A percentile compares a stretch with the other conserved stretches of the same genome.
phyloP scores from a whole-genome alignment of 1,140 invertebrate genomes.

The Trichonephila clavata region DNA sequence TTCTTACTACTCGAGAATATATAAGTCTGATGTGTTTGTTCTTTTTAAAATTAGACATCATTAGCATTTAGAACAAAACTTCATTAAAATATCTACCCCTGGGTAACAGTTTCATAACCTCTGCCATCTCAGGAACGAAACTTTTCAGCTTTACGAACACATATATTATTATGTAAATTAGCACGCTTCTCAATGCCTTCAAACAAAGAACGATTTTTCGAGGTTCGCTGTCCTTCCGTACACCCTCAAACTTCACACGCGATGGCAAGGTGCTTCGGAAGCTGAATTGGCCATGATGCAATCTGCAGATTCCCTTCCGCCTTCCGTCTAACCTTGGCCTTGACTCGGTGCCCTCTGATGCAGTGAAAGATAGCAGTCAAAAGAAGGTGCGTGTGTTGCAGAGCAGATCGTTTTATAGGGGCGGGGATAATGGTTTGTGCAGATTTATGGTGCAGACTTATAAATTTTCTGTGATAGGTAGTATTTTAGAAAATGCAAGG shows the following conservation, averaged over 20 bases:
- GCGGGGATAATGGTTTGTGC: not conserved
- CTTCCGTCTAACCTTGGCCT: constrained; percentile 29
- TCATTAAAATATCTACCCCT: too few relatives aligned
- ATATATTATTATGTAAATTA: not conserved
- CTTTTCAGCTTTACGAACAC: not conserved
- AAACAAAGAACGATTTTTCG: not conserved
- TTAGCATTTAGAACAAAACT: too few relatives aligned
- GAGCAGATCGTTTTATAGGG: not conserved
- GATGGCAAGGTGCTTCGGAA: not conserved
- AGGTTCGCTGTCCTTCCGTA: not conserved
- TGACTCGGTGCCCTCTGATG: not conserved
- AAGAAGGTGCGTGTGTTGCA: not conserved
- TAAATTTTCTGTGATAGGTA: too few relatives aligned
- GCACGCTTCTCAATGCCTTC: not conserved
- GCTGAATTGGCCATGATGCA: not conserved
- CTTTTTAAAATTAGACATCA: too few relatives aligned
- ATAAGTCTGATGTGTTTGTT: too few relatives aligned
- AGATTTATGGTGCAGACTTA: too few relatives aligned
- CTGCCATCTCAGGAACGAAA: not conserved
- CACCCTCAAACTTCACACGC: not conserved
- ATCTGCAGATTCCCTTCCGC: not conserved
- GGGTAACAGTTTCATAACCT: too few relatives aligned
- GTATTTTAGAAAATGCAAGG: too few relatives aligned
- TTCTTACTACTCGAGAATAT: too few relatives aligned
- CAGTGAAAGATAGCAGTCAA: not conserved